A percentile compares a stretch with the other conserved stretches of the same genome.
phyloP scores from a whole-genome alignment of 2,113 vertebrate species.

The Epinephelus lanceolatus region DNA sequence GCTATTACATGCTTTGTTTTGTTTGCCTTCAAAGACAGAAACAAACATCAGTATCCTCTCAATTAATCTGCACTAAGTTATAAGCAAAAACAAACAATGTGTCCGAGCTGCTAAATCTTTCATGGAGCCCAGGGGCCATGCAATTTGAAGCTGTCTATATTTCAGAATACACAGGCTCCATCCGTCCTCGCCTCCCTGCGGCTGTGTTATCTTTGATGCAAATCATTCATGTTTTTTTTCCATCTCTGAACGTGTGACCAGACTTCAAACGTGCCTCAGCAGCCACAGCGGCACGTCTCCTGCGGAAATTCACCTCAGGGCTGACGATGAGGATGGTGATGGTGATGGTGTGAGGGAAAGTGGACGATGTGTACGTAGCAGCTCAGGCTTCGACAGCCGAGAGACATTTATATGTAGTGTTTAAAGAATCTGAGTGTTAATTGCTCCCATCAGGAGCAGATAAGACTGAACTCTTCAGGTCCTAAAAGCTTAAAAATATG shows the following conservation, averaged over 20 bases:
- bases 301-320: conserved; percentile 15
- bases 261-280: conserved; percentile 44
- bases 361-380: background rate
- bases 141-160: conserved; percentile 36
- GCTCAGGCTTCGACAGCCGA: background rate
- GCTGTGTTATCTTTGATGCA: conserved; percentile 52
- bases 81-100: conserved; percentile 24
- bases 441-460: background rate
- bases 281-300: background rate
- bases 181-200: conserved; percentile 11
- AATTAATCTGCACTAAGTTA: background rate
- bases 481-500: background rate
- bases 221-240: conserved; percentile 43
- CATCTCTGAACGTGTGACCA: conserved; percentile 33
- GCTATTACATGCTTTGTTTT: background rate
- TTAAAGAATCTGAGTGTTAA: background rate
- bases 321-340: background rate
- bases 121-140: conserved; percentile 24
- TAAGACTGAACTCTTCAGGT: background rate
- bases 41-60: background rate
- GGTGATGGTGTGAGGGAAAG: background rate
- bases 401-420: background rate
- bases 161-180: conserved; percentile 19
- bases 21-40: conserved; percentile 3
- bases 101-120: conserved; percentile 45